A percentile compares a stretch with the other conserved stretches of the same genome.
Conservation (phyloP, 2,888 invertebrate species). For the Cheilosia grossa region DNA sequence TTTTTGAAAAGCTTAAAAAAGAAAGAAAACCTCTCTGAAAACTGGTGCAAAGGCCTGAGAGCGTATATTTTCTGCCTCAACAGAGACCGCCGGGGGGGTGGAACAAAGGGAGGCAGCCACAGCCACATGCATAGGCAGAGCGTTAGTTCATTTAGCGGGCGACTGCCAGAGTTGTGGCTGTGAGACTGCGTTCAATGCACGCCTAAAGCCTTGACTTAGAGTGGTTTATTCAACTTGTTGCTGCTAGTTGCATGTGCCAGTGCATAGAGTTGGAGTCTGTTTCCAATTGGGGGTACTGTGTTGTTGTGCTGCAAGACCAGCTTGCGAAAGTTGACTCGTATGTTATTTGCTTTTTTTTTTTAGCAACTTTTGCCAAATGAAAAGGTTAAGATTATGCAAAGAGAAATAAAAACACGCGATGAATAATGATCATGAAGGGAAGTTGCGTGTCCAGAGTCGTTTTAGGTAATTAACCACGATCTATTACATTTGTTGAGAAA, state of each 20-base stretch:
- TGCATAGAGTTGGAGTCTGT: slow-evolving; percentile 3
- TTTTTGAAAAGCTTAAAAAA: slow-evolving; percentile 1
- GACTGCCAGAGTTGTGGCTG: not conserved
- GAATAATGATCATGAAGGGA: slow-evolving; percentile 44
- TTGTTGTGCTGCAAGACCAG: slow-evolving; percentile 49
- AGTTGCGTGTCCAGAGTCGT: slow-evolving; percentile 11
- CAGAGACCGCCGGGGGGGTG: not conserved
- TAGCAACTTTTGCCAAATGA: slow-evolving; percentile 39
- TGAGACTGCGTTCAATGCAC: slow-evolving; percentile 65
- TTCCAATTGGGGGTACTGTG: slow-evolving; percentile 47
- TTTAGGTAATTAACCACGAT: not conserved
- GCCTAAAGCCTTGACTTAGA: slow-evolving; percentile 72
- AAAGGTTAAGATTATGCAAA: slow-evolving; percentile 53
- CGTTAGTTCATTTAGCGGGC: slow-evolving; percentile 21
- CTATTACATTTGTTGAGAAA: too few relatives aligned
- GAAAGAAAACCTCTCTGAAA: slow-evolving; percentile 11
- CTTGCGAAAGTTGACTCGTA: slow-evolving; percentile 62
- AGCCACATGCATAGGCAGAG: slow-evolving; percentile 35
- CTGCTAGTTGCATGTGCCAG: slow-evolving; percentile 55
- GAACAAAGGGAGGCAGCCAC: not conserved
- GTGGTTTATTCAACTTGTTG: slow-evolving; percentile 72
- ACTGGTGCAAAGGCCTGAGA: slow-evolving; percentile 46
- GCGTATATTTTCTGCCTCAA: slow-evolving; percentile 55
- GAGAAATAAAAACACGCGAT: slow-evolving; percentile 22
- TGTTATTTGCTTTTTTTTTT: slow-evolving; percentile 1